Conservation (phyloP, 2,113 vertebrate species). For the Amazona guildingii region DNA sequence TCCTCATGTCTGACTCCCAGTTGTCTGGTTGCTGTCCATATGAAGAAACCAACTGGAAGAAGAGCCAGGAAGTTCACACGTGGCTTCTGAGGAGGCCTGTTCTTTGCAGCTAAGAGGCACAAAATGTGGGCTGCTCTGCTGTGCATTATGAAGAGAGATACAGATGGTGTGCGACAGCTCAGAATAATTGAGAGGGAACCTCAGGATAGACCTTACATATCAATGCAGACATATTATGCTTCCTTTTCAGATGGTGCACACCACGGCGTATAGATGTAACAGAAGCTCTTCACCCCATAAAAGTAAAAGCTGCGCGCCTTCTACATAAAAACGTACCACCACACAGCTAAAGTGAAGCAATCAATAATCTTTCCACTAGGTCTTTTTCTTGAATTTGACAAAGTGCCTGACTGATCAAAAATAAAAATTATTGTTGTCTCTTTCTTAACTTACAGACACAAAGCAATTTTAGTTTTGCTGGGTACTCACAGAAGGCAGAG, state of each 20-base stretch:
- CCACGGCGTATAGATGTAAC: background rate
- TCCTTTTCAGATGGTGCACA: constrained; percentile 21
- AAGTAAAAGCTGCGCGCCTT: background rate
- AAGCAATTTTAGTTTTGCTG: background rate
- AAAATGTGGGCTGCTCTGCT: background rate
- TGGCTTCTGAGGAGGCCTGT: background rate
- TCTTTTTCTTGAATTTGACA: background rate
- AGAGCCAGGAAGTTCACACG: background rate
- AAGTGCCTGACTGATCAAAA: background rate
- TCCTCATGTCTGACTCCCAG: background rate
- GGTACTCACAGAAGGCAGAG: background rate
- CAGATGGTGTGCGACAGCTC: constrained; percentile 50
- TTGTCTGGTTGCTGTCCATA: background rate
- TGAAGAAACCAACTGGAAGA: background rate
- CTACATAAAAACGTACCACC: background rate
- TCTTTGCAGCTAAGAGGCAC: background rate
- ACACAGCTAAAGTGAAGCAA: background rate
- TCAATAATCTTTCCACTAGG: background rate
- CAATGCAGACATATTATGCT: background rate
- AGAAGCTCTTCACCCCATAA: background rate
- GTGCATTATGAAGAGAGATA: background rate
- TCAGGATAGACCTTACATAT: constrained; percentile 39
- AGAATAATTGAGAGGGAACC: constrained; percentile 36
- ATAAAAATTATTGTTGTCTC: background rate
- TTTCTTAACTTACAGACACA: background rate